phyloP scores from a whole-genome alignment of 2,888 invertebrate species.

The Heliconius cydno region DNA sequence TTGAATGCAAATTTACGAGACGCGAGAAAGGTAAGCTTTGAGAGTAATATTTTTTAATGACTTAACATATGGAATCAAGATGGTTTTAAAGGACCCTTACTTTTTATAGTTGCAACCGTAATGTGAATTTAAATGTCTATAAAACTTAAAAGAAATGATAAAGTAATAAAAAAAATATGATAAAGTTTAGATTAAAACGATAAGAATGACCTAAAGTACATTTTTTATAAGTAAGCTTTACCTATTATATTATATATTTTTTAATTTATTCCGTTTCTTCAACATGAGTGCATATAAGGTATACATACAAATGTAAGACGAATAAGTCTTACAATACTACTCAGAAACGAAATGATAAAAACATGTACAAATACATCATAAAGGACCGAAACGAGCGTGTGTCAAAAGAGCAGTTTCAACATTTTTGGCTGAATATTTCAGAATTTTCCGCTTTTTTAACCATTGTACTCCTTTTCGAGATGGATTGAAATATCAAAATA shows the following conservation, averaged over 20 bases:
- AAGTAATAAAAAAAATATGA: slow-evolving; percentile 1
- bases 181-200: not conserved
- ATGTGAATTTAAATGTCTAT: not conserved
- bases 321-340: slow-evolving; percentile 35
- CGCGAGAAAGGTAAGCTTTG: not conserved
- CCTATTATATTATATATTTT: not conserved
- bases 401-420: slow-evolving; percentile 34
- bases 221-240: not conserved
- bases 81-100: not conserved
- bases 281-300: slow-evolving; percentile 14
- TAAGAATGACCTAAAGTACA: not conserved
- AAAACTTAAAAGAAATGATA: not conserved
- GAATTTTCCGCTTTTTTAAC: slow-evolving; percentile 29
- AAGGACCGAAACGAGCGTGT: slow-evolving; percentile 29
- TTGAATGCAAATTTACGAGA: not conserved
- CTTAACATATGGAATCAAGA: not conserved
- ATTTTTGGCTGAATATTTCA: slow-evolving; percentile 25
- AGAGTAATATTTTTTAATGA: not conserved
- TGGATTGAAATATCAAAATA: slow-evolving; percentile 55
- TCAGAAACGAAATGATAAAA: slow-evolving; percentile 35
- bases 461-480: slow-evolving; percentile 43
- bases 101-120: not conserved
- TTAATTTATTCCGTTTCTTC: not conserved
- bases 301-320: slow-evolving; percentile 25
- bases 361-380: slow-evolving; percentile 30